These are phyloP conservation scores for Poeciliopsis presidionis DNA, from an alignment of 2,797 vertebrate species.

Conservation along the genomic window DNA sequence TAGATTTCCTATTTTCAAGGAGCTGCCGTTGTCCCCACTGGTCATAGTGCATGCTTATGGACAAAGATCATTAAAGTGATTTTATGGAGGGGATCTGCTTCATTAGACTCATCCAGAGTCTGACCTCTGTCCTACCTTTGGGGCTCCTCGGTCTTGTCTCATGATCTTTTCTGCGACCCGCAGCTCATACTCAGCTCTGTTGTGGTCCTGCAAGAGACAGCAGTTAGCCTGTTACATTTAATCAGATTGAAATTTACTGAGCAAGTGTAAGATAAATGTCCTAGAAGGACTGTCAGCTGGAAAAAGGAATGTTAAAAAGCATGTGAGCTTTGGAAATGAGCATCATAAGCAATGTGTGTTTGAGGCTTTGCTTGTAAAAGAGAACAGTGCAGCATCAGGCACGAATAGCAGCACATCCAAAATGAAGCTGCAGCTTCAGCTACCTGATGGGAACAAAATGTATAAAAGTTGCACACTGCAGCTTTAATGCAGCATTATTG, in stretches of 20 bases:
- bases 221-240: neutral
- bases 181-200: slow-evolving; percentile 92
- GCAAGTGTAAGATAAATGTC: neutral
- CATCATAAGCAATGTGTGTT: neutral
- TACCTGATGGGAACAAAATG: neutral
- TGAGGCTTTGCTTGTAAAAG: neutral
- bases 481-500: neutral
- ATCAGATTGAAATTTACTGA: neutral
- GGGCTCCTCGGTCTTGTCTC: slow-evolving; percentile 78
- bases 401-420: neutral
- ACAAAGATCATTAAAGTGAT: neutral
- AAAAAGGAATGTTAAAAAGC: slow-evolving; percentile 2
- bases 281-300: neutral
- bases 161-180: slow-evolving; percentile 87
- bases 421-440: neutral
- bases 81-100: neutral
- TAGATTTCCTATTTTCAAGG: neutral
- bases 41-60: neutral
- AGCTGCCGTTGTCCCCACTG: neutral
- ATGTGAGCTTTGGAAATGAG: neutral
- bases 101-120: neutral
- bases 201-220: slow-evolving; percentile 85
- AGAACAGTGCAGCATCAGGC: neutral
- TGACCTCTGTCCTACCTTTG: slow-evolving; percentile 79
- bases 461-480: too few species aligned